phyloP scores from a whole-genome alignment of 2,888 invertebrate genomes.

The Drosophila rubida region DNA sequence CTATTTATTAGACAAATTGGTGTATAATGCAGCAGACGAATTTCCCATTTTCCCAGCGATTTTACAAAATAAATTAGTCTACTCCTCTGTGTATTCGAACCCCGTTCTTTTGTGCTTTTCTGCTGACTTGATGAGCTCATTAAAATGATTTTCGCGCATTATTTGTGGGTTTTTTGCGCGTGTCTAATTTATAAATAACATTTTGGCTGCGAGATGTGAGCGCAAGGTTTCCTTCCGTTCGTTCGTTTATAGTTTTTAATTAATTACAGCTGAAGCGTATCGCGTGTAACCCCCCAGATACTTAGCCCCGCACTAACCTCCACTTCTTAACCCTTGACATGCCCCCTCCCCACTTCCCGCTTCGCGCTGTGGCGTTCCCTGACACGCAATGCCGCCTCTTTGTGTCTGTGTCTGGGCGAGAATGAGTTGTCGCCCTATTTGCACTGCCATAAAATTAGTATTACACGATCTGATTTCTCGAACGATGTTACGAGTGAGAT shows the following conservation, averaged over 20 bases:
- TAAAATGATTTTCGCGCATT: constrained; percentile 60
- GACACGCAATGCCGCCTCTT: constrained; percentile 38
- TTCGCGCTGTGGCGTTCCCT: background rate
- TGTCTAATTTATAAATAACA: constrained; percentile 40
- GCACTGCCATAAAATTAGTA: constrained; percentile 18
- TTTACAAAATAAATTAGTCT: constrained; percentile 9
- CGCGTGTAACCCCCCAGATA: constrained; percentile 37
- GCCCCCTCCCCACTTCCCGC: background rate
- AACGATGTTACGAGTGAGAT: too few relatives aligned
- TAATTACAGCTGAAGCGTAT: constrained; percentile 49
- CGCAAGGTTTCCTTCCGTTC: constrained; percentile 22
- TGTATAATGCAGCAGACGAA: background rate
- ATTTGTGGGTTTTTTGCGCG: constrained; percentile 22
- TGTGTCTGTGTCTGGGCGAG: constrained; percentile 40
- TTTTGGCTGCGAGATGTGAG: constrained; percentile 20
- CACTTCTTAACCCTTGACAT: constrained; percentile 41
- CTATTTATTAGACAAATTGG: background rate
- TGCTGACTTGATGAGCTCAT: constrained; percentile 60
- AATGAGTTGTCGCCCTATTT: constrained; percentile 42
- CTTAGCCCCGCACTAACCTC: constrained; percentile 26
- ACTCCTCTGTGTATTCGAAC: background rate
- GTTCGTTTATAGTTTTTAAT: constrained; percentile 47
- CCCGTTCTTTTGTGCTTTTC: constrained; percentile 4
- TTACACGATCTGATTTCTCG: constrained; percentile 11
- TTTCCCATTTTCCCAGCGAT: background rate